Conservation (phyloP, 2,113 vertebrate species). For the Catagonus wagneri region DNA sequence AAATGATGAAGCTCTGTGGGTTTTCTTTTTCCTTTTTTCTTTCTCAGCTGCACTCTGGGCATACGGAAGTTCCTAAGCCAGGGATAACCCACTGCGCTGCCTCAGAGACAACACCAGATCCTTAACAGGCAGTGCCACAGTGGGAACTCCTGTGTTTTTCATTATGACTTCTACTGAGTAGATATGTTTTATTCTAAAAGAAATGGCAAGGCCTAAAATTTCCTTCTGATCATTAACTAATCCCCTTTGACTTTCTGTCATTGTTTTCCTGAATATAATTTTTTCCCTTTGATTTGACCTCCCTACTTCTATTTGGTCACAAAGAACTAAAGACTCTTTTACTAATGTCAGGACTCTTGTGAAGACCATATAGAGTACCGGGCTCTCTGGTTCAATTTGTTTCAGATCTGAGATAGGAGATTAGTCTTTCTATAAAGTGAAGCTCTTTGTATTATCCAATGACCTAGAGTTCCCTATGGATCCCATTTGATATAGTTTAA, state of each 20-base stretch:
- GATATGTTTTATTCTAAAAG: background rate
- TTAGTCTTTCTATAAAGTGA: background rate
- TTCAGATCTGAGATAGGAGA: background rate
- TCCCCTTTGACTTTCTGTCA: background rate
- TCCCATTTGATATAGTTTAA: background rate
- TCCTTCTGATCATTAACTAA: background rate
- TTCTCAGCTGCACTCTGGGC: no score
- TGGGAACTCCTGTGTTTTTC: background rate
- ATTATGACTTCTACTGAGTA: background rate
- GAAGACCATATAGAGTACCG: background rate
- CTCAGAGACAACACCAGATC: no score
- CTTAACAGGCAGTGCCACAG: no score
- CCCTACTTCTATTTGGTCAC: background rate
- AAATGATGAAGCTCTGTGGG: background rate
- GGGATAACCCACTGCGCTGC: no score
- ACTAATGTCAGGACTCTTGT: background rate
- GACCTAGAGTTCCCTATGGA: background rate
- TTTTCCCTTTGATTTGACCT: background rate
- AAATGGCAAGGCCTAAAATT: background rate
- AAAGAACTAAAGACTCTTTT: background rate
- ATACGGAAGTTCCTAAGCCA: no score
- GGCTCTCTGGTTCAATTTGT: background rate
- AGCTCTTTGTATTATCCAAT: background rate
- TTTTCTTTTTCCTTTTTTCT: background rate
- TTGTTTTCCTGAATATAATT: background rate